These are phyloP conservation scores for Drosophila cyrtoloma DNA, from an alignment of 2,888 invertebrate species.

Conservation along the genomic window DNA sequence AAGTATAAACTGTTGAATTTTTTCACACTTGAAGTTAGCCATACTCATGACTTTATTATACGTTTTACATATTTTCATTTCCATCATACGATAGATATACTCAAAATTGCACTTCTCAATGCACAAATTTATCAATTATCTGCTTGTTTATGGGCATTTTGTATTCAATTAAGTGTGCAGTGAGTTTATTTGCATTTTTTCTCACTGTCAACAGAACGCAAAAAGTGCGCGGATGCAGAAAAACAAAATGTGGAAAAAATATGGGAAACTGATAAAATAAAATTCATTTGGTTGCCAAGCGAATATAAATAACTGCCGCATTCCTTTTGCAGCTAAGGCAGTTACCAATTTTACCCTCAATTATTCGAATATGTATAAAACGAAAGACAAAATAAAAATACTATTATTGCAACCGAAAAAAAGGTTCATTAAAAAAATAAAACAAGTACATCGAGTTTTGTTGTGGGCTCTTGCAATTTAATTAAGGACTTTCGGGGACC, in stretches of 20 bases:
- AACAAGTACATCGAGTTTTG: background rate
- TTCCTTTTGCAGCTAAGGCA: conserved; percentile 33
- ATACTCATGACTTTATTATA: background rate
- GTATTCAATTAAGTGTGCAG: conserved; percentile 50
- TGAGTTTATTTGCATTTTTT: conserved; percentile 32
- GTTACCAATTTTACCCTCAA: conserved; percentile 18
- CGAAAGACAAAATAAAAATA: background rate
- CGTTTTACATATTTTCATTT: background rate
- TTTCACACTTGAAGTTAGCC: background rate
- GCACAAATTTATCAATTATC: conserved; percentile 57
- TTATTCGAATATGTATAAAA: conserved; percentile 21
- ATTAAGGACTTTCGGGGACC: conserved; percentile 37
- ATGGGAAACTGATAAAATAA: conserved; percentile 33
- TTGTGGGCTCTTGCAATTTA: conserved; percentile 42
- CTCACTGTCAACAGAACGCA: background rate
- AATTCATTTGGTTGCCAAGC: conserved; percentile 26
- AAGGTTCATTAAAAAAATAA: background rate
- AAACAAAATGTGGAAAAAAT: background rate
- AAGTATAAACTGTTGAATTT: background rate
- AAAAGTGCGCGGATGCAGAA: background rate
- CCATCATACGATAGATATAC: conserved; percentile 15
- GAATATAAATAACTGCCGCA: conserved; percentile 25
- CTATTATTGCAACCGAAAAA: background rate
- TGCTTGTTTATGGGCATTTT: conserved; percentile 40
- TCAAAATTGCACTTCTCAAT: conserved; percentile 27